Conservation (phyloP, 1,140 invertebrate species). For the Coenobita brevimanus region DNA sequence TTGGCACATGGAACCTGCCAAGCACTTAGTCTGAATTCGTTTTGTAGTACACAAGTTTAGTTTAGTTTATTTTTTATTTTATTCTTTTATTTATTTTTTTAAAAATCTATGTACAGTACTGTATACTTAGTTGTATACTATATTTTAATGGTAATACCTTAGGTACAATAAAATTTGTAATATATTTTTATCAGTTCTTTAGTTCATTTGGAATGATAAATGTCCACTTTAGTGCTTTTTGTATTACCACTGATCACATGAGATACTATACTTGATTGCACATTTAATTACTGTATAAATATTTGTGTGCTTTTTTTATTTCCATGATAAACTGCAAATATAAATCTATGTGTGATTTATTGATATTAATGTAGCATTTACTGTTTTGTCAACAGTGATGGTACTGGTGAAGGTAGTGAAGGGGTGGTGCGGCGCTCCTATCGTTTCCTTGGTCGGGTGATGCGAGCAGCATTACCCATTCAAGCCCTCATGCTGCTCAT, state of each 20-base stretch:
- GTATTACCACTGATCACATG: too few species aligned
- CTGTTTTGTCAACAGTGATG: slow-evolving; percentile 29
- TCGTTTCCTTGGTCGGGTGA: slow-evolving; percentile 88
- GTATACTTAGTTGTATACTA: background rate
- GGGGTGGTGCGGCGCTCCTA: slow-evolving; percentile 83
- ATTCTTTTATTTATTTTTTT: background rate
- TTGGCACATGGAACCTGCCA: slow-evolving; percentile 49
- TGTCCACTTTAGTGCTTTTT: too few species aligned
- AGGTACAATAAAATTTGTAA: too few species aligned
- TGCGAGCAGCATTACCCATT: slow-evolving; percentile 91
- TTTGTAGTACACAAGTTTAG: slow-evolving; percentile 66
- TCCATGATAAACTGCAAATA: too few species aligned
- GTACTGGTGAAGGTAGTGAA: slow-evolving; percentile 76
- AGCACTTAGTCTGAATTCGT: slow-evolving; percentile 13
- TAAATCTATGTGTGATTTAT: too few species aligned
- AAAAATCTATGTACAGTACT: slow-evolving; percentile 65
- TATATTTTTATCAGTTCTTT: too few species aligned
- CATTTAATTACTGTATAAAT: too few species aligned
- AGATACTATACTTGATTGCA: too few species aligned
- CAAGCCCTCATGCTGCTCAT: slow-evolving; percentile 85
- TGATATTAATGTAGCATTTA: too few species aligned
- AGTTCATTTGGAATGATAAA: background rate
- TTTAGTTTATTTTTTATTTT: slow-evolving; percentile 18
- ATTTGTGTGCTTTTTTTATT: too few species aligned
- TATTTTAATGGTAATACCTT: background rate